Base-by-base conservation (phyloP, 2,888 invertebrate species). In the Dendrolimus pini region DNA sequence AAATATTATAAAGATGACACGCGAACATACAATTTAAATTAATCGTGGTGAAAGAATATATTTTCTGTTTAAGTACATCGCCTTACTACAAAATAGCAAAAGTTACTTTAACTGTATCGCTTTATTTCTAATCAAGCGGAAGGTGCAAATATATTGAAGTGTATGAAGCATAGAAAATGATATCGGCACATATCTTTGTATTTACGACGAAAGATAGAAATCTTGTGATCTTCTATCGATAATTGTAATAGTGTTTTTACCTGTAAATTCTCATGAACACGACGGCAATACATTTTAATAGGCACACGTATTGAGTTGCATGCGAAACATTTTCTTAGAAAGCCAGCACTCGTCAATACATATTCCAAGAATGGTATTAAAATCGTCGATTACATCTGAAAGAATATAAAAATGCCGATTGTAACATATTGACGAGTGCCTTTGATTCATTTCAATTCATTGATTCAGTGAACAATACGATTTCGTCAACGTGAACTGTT, bases 161-260 rank as follows among this genome's bases (percentile, higher is more conserved):
- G 80, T 82, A 83, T 77, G 80, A 84, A 83, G 74, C 74, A 66
- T 74, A 71, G 71, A 78, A 80, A 82, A 73, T 76, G 70, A 79
- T 78, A 75, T 70, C 64, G 63, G 47, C 47, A 47, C 47, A 8
- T 47, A 7, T 65, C 70, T 65, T 67, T 68, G 64, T 69, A 74
- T 70, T 71, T 66, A 60, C 70, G 65, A 68, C 62, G 69, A 74
- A 72, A 61, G 66, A 67, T 73, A 71, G 72, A 72, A 75, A 74
- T 70, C 71, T 65, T 69, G 66, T 59, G 65, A 68, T 67, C 62
- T 56, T 47, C 54, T 63, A 60, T 62, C 59, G 56, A 62, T 68
- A 47, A 47, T 9, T 47, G 12, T 47, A 8, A 47, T 47, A 12
- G 9, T 47, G 47, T 47, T 47, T n/a, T 47, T 47, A 12, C 47